Conservation (phyloP, 2,888 invertebrate genomes). For the Melanargia galathea region DNA sequence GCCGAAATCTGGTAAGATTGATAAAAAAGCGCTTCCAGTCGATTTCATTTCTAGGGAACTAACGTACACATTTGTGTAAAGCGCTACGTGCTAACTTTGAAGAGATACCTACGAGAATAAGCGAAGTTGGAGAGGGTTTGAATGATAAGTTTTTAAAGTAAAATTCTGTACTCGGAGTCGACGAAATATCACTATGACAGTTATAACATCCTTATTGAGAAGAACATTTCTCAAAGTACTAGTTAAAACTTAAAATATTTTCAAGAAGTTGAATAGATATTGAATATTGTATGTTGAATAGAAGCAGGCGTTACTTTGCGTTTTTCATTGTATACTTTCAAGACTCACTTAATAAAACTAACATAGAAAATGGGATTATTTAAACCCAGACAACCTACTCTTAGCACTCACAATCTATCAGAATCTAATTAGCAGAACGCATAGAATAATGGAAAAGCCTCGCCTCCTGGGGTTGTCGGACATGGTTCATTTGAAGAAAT, state of each 20-base stretch:
- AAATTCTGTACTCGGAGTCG: slow-evolving; percentile 58
- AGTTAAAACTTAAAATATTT: background rate
- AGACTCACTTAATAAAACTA: background rate
- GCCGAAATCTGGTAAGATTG: slow-evolving; percentile 30
- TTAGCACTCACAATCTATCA: slow-evolving; percentile 8
- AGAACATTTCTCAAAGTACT: background rate
- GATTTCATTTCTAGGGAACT: slow-evolving; percentile 50
- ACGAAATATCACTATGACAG: slow-evolving; percentile 53
- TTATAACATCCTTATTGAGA: slow-evolving; percentile 4
- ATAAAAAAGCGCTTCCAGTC: slow-evolving; percentile 48
- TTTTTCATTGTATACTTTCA: too few species aligned
- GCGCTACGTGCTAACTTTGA: slow-evolving; percentile 72
- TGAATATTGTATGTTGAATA: too few species aligned
- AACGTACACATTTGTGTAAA: slow-evolving; percentile 76
- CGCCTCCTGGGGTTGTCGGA: slow-evolving; percentile 24
- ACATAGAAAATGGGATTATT: background rate
- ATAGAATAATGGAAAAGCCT: slow-evolving; percentile 30
- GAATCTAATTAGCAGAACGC: slow-evolving; percentile 31
- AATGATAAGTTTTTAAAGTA: slow-evolving; percentile 71
- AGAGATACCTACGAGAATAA: slow-evolving; percentile 72
- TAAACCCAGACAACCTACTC: background rate
- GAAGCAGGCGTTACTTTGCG: too few species aligned
- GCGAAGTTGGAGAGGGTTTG: slow-evolving; percentile 68
- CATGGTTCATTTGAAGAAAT: slow-evolving; percentile 33
- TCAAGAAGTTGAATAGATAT: too few species aligned